Conservation (phyloP, 1,140 invertebrate genomes). For the Lithobius niger region DNA sequence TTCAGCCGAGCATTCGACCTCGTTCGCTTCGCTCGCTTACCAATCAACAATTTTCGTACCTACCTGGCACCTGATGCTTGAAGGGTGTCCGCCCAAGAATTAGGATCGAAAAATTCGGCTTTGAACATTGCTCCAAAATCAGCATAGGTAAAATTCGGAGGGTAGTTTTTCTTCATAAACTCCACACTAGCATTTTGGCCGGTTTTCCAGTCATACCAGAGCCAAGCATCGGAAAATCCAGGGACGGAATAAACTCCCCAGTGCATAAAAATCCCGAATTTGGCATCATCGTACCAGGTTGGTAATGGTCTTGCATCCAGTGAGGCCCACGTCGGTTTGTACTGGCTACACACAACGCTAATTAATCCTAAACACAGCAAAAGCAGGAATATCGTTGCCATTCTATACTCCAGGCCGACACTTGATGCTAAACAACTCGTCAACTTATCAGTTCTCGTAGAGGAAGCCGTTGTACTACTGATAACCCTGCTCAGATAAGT, state of each 20-base stretch:
- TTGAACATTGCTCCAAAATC: slow-evolving; percentile 70
- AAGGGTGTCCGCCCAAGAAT: slow-evolving; percentile 60
- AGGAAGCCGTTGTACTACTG: too few relatives aligned
- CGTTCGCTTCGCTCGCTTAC: too few relatives aligned
- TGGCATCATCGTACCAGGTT: slow-evolving; percentile 36
- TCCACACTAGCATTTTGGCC: slow-evolving; percentile 12
- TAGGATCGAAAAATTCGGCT: slow-evolving; percentile 65
- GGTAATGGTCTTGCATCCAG: slow-evolving; percentile 36
- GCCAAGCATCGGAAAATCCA: slow-evolving; percentile 30
- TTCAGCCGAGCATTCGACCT: too few relatives aligned
- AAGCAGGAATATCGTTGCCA: too few relatives aligned
- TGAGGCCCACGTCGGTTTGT: slow-evolving; percentile 31
- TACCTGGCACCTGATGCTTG: slow-evolving; percentile 60
- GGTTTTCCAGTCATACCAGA: slow-evolving; percentile 25
- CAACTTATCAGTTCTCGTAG: too few relatives aligned
- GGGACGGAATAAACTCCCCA: slow-evolving; percentile 43
- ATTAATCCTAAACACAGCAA: too few relatives aligned
- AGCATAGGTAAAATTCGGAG: slow-evolving; percentile 65
- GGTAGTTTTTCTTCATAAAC: slow-evolving; percentile 56
- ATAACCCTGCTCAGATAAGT: too few relatives aligned
- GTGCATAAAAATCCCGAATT: slow-evolving; percentile 40
- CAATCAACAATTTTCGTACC: too few relatives aligned
- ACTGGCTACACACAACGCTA: too few relatives aligned
- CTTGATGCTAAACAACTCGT: too few relatives aligned
- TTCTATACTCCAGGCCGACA: too few relatives aligned